Evolutionary conservation across 2,113 vertebrate species (phyloP), one percentile per base, ranked within the genome.

Genomic region (Corythaeola cristata): DNA sequence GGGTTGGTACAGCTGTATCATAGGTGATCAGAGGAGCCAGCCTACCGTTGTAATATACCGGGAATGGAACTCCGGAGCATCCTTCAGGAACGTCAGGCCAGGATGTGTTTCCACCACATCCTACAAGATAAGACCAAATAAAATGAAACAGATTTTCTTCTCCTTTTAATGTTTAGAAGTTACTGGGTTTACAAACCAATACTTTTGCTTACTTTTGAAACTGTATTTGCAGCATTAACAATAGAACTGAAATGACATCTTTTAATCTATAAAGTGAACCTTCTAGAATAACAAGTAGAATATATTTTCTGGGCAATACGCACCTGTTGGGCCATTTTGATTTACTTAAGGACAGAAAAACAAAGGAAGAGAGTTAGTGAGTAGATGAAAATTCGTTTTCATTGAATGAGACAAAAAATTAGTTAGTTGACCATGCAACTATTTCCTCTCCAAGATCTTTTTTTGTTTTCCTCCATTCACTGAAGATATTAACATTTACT

Each of bases 41-140:
- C 98, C 64, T 99, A 99, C 99, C 97, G 99, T 99, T 8, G 99
- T 99, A 87, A 99, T 99, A 64, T 99, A 99, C 58, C 99, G 99
- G 86, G 99, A 99, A 97, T 99, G 99, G 97, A 99, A 99, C 98
- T 99, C 99, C 2, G 99, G 99, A 69, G 99, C 99, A 74, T 99
- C 99, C 98, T 99, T 99, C 89, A 99, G 97, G 98, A 99, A 99
- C 12, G 99, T 99, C 96, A 99, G 98, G 15, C 99, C 99, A 86
- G 99, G 99, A 89, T 99, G 99, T 4, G 99, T 99, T 96, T 99
- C 99, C 87, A 99, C 99, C 28, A 99, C 98, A 97, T 99, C 99
- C 99, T 99, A 84, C 96, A 96, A 97, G 66, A 97, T 2, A 96
- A 91, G 85, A 87, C 45, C 71, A 90, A 96, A 50, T 30, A 6